Conservation (phyloP, 2,888 invertebrate species). For the Heliconius aoede region DNA sequence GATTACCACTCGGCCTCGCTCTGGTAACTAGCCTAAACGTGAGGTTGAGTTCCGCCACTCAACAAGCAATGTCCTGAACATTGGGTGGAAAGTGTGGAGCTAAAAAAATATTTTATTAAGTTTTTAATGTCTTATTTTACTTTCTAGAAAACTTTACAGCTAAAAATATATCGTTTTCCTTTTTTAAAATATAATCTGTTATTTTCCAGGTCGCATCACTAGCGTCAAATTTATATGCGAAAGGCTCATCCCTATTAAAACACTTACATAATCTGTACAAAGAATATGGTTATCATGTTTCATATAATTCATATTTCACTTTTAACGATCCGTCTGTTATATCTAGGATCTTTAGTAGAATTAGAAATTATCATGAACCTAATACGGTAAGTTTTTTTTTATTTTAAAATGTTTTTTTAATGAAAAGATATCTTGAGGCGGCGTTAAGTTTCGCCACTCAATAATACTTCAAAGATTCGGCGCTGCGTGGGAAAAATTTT, state of each 20-base stretch:
- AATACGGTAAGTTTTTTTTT: conserved; percentile 81
- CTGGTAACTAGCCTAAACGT: too few species aligned
- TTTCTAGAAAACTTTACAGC: too few species aligned
- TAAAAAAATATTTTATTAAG: too few species aligned
- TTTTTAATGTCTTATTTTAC: too few species aligned
- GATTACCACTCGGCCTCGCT: too few species aligned
- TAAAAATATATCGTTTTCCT: background rate
- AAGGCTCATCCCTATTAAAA: conserved; percentile 81
- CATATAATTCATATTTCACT: conserved; percentile 94
- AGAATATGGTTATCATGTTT: conserved; percentile 94
- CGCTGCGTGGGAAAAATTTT: too few species aligned
- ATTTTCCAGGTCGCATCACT: conserved; percentile 68
- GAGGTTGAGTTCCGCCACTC: too few species aligned
- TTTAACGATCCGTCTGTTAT: conserved; percentile 90
- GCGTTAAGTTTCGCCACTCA: too few species aligned
- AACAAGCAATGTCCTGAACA: too few species aligned
- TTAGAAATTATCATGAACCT: conserved; percentile 88
- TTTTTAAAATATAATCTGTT: background rate
- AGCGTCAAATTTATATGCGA: conserved; percentile 84
- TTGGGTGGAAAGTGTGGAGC: too few species aligned
- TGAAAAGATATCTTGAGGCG: too few species aligned
- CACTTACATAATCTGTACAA: conserved; percentile 91
- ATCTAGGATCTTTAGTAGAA: conserved; percentile 89
- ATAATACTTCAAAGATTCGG: too few species aligned
- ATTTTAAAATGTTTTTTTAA: background rate